Evolutionary conservation across 1,140 invertebrate species (phyloP).

Genomic region (Mizuhopecten yessoensis): DNA sequence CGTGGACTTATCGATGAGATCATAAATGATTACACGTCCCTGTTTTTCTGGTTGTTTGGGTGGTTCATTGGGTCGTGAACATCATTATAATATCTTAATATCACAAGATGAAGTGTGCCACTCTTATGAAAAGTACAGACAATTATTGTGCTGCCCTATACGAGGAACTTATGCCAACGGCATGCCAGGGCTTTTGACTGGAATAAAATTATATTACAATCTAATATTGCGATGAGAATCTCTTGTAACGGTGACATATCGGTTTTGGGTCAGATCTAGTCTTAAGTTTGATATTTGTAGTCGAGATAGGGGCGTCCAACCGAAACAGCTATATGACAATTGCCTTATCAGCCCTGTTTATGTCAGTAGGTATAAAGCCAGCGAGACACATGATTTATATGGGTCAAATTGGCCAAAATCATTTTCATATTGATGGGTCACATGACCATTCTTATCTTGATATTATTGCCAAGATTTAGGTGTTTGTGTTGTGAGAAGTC

Average conservation of each 20-base stretch:
- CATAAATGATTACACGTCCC: not conserved
- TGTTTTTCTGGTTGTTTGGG: constrained; percentile 32
- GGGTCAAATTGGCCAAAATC: constrained; percentile 25
- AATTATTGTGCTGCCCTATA: not conserved
- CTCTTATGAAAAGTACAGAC: constrained; percentile 13
- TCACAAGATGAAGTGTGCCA: constrained; percentile 37
- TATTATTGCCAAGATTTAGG: constrained; percentile 27
- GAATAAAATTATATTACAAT: constrained; percentile 29
- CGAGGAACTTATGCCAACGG: not conserved
- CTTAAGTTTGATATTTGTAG: constrained; percentile 29
- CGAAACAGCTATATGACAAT: not conserved
- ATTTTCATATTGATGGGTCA: constrained; percentile 18
- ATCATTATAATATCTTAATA: not conserved
- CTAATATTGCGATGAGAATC: constrained; percentile 38
- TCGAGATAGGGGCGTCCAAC: not conserved
- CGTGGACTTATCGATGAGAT: not conserved
- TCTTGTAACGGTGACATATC: constrained; percentile 34
- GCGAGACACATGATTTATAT: not conserved
- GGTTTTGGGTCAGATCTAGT: constrained; percentile 18
- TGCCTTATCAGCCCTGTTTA: not conserved
- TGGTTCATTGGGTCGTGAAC: not conserved
- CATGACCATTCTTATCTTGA: constrained; percentile 3
- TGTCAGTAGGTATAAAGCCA: constrained; percentile 4
- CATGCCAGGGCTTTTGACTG: constrained; percentile 28
- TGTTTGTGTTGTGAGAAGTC: not conserved